Conservation (phyloP, 53 echinoderm and acorn worm species). For the Echinometra lucunter region DNA sequence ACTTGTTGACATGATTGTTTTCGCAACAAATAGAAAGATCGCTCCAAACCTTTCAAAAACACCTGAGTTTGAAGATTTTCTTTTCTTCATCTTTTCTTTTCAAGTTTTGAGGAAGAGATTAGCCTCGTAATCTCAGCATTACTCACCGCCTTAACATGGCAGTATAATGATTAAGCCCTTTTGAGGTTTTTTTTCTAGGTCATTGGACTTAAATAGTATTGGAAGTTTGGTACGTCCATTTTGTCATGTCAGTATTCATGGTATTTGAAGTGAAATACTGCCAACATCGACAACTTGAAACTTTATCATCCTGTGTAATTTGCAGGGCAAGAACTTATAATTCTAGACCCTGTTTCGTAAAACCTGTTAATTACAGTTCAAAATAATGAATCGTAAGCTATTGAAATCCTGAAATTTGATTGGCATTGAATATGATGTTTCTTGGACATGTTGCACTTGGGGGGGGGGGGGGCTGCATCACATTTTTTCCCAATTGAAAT, state of each 20-base stretch:
- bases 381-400: no score
- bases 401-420: no score
- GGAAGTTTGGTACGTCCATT: not conserved
- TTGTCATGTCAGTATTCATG: not conserved
- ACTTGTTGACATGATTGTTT: slow-evolving; percentile 20
- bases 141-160: not conserved
- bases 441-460: no score
- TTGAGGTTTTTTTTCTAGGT: slow-evolving; percentile 11
- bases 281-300: not conserved
- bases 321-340: not conserved
- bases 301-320: not conserved
- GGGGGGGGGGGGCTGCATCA: no score
- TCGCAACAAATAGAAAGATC: slow-evolving; percentile 15
- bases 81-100: not conserved
- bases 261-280: slow-evolving; percentile 9
- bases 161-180: not conserved
- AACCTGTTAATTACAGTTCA: no score
- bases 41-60: not conserved
- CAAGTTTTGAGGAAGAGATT: slow-evolving; percentile 18
- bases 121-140: not conserved
- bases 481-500: no score
- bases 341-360: no score
- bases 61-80: not conserved
- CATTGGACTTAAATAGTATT: not conserved
- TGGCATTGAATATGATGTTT: no score